Evolutionary conservation across 2,797 vertebrate genomes (phyloP), one percentile per base, ranked within the genome.

Genomic region (Cercopithecus hamlyni): DNA sequence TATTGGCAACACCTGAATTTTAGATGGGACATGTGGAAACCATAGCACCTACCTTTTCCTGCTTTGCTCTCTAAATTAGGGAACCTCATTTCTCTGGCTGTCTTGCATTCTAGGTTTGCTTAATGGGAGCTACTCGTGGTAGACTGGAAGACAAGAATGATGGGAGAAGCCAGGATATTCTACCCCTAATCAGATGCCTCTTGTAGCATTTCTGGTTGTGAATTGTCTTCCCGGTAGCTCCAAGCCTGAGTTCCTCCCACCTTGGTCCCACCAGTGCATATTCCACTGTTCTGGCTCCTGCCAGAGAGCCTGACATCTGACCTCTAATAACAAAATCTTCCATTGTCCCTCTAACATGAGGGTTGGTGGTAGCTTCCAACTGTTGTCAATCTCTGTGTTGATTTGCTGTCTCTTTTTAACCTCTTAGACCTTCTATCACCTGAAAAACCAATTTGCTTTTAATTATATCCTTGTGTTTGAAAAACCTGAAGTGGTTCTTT

Each of bases 381-480:
- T 57, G 3, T n/a, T 52, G 14, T 75, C 70, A 55, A 2, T 94
- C 14, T 82, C 76, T 90, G 67, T 26, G 36, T 41, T 84, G 30
- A 43, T 36, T 75, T 88, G n/a, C 5, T 17, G 27, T 80, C 41
- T 55, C 4, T 36, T 26, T 58, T 70, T 58, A 90, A 58, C 24
- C 48, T 30, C n/a, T 67, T 39, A 58, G 45, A 45, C 20, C 11
- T 67, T 39, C 39, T 27, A 45, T 86, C 30, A 75, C n/a, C 61
- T 67, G n/a, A 76, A 57, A 76, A 84, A n/a, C 55, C 26, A 81
- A 36, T 75, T n/a, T 11, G 73, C 24, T 83, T 90, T 12, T 73
- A 77, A 73, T 81, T 75, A 76, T 86, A 55, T 93, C 17, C 7
- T 87, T 67, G 36, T 15, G 2, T 87, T 84, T 84, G 52, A 64